Conservation (phyloP, 2,888 invertebrate species). For the Acanthosepion pharaonis region DNA sequence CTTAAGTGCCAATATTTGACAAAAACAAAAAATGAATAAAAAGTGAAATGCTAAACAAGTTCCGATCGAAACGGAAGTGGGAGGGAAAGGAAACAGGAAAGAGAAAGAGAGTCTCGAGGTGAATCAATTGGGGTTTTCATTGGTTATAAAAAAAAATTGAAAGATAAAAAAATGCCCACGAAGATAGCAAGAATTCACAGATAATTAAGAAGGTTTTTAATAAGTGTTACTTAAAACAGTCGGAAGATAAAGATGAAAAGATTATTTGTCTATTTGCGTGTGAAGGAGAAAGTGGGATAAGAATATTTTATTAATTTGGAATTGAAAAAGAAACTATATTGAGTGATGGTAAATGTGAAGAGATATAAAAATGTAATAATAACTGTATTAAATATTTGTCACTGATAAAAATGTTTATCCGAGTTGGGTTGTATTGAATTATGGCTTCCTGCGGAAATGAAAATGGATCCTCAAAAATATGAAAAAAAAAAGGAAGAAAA, state of each 20-base stretch:
- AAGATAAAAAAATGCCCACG: not conserved
- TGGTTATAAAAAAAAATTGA: not conserved
- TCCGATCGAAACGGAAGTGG: not conserved
- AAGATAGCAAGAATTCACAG: not conserved
- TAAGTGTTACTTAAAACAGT: not conserved
- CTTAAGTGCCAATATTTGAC: not conserved
- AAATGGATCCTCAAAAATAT: no score
- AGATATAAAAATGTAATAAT: no score
- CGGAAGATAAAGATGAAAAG: constrained; percentile 2
- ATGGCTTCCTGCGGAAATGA: no score
- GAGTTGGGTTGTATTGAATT: no score
- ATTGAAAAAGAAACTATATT: no score
- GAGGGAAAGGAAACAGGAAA: not conserved
- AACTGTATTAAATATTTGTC: no score
- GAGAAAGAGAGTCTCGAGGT: not conserved
- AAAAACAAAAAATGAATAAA: not conserved
- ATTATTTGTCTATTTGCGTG: not conserved
- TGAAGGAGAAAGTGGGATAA: not conserved
- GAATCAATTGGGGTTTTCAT: not conserved
- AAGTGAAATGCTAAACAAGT: not conserved
- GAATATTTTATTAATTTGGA: no score
- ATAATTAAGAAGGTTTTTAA: not conserved
- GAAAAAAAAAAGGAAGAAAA: no score
- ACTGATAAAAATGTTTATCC: no score
- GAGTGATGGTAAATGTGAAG: no score